A percentile compares a stretch with the other conserved stretches of the same genome.
Evolutionary conservation across 1,140 invertebrate genomes (phyloP).

Genomic region (Ectropis grisescens): DNA sequence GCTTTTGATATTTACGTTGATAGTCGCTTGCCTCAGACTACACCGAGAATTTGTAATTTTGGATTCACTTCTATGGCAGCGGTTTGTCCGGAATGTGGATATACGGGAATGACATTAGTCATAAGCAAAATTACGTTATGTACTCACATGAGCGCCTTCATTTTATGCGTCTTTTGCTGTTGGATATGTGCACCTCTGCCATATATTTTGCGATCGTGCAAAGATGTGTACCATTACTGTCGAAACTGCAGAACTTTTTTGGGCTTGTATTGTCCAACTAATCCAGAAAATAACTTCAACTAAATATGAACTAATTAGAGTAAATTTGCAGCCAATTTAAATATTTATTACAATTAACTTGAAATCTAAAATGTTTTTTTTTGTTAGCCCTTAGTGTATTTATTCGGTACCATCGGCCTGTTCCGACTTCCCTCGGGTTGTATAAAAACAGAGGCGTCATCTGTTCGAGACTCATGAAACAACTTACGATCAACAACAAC

Average conservation of each 20-base stretch:
- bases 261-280: constrained; percentile 53
- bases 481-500: too few relatives aligned
- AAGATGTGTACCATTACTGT: constrained; percentile 60
- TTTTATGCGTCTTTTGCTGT: constrained; percentile 49
- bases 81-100: constrained; percentile 52
- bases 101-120: constrained; percentile 37
- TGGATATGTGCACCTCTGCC: constrained; percentile 56
- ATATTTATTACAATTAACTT: too few relatives aligned
- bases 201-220: constrained; percentile 51
- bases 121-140: constrained; percentile 44
- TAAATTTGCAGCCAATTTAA: too few relatives aligned
- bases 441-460: too few relatives aligned
- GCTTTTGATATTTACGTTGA: constrained; percentile 58
- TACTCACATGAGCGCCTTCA: constrained; percentile 47
- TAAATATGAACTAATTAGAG: too few relatives aligned
- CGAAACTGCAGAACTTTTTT: constrained; percentile 48
- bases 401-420: too few relatives aligned
- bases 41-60: constrained; percentile 33
- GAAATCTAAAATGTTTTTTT: too few relatives aligned
- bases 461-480: too few relatives aligned
- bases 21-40: constrained; percentile 27
- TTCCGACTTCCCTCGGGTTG: too few relatives aligned
- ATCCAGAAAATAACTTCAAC: constrained; percentile 30
- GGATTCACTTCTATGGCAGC: constrained; percentile 42
- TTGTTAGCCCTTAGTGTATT: too few relatives aligned